Percentiles rank a stretch among this genome's conserved stretches.
These are phyloP conservation scores for Megaceryle maxima DNA, from an alignment of 2,113 vertebrate genomes.

Conservation along the genomic window DNA sequence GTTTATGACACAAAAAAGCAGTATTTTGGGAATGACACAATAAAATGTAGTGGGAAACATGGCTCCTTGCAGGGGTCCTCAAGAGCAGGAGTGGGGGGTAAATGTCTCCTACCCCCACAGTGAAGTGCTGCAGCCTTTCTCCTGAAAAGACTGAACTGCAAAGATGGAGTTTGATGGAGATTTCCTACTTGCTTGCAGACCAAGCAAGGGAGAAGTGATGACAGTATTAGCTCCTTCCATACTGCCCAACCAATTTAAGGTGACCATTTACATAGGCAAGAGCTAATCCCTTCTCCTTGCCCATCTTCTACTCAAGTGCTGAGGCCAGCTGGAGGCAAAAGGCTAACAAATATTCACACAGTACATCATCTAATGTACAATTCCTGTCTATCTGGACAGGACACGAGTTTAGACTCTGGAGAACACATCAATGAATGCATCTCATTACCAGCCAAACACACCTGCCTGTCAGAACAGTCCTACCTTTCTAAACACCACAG, in stretches of 20 bases:
- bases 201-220: not conserved
- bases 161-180: not conserved
- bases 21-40: not conserved
- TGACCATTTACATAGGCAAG: not conserved
- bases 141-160: not conserved
- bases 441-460: not conserved
- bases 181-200: not conserved
- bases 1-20: not conserved
- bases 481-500: not conserved
- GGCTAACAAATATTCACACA: not conserved
- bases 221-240: not conserved
- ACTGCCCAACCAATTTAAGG: not conserved
- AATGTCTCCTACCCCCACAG: not conserved
- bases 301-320: not conserved
- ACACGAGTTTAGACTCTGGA: not conserved
- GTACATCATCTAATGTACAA: not conserved
- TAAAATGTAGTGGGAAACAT: accelerated
- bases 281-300: not conserved
- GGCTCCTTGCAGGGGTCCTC: not conserved
- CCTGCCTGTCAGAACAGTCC: not conserved
- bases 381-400: not conserved
- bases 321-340: not conserved
- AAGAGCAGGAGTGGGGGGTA: accelerated
- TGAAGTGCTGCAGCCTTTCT: not conserved
- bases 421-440: not conserved